Conservation (phyloP, 1,140 invertebrate species). For the Danaus melanippus region DNA sequence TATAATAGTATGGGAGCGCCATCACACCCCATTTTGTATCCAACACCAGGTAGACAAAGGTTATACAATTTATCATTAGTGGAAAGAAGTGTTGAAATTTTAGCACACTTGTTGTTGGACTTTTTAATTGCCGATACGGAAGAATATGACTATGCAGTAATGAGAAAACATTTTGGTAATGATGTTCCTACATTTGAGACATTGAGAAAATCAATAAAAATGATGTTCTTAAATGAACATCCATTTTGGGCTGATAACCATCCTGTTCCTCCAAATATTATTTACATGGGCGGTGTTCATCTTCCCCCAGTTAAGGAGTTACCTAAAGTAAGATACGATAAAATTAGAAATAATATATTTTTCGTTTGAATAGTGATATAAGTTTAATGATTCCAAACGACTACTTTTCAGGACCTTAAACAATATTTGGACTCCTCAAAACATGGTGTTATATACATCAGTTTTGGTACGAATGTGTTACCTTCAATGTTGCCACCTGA, state of each 20-base stretch:
- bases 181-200: slow-evolving; percentile 47
- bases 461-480: too few species aligned
- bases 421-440: too few species aligned
- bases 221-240: slow-evolving; percentile 69
- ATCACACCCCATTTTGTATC: slow-evolving; percentile 61
- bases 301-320: slow-evolving; percentile 39
- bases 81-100: slow-evolving; percentile 39
- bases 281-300: slow-evolving; percentile 68
- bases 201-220: slow-evolving; percentile 56
- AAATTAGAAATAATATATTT: slow-evolving; percentile 2
- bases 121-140: slow-evolving; percentile 7
- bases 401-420: too few species aligned
- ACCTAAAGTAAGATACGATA: slow-evolving; percentile 17
- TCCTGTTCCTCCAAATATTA: slow-evolving; percentile 54
- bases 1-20: slow-evolving; percentile 55
- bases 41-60: slow-evolving; percentile 38
- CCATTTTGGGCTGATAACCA: slow-evolving; percentile 51
- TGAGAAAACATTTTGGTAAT: slow-evolving; percentile 50
- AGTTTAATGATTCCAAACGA: too few species aligned
- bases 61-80: slow-evolving; percentile 32
- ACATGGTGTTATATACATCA: too few species aligned
- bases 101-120: slow-evolving; percentile 19
- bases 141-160: slow-evolving; percentile 32
- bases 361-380: neutral
- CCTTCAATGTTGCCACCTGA: too few species aligned